Base-by-base conservation (phyloP, 1,140 invertebrate genomes). In the Melipona quadrifasciata region DNA sequence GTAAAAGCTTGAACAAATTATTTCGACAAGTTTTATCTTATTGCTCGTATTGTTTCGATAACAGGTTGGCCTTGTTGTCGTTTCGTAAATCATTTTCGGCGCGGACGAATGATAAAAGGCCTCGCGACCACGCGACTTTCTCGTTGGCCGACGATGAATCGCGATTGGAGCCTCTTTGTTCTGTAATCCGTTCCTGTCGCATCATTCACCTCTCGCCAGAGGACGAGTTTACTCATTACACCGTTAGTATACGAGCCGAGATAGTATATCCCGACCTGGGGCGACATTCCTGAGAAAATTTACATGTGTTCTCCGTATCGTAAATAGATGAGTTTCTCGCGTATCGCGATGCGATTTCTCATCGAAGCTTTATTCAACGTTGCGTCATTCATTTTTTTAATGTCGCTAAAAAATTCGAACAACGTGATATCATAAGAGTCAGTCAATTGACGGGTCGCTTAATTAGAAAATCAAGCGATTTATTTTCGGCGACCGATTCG, bases 191-290 rank as follows among this genome's bases (percentile, higher is more conserved):
- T 71, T 39, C 31, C 78, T 87, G 77, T 75, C 70, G 34, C 77
- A 19, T 81, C 58, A 27, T 53, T 85, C 78, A 39, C 67, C 78
- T 81, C 79, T 88, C 72, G 73, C 65, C 61, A 64, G 31, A 67
- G 55, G 74, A 89, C 61, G 71, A 87, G 83, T 84, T 88, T 84
- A 80, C 57, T 80, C 81, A 85, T 85, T 81, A 72, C 65, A 85
- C 80, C 74, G 67, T 87, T 83, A 85, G 73, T 73, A 51, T 65
- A 61, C 65, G 55, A 51, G 61, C 21, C 51, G 27, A 58, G 61
- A 75, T 78, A 81, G 71, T 57, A 64, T 72, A 14, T 55, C 74
- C 39, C 79, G 86, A 90, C 84, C 89, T 88, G 53, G 64, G 84
- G 70, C 73, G 88, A 88, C 72, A 84, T 90, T 88, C 77, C 39